These are phyloP conservation scores for Malurus leucopterus DNA, from an alignment of 2,797 vertebrate genomes.

Conservation along the genomic window DNA sequence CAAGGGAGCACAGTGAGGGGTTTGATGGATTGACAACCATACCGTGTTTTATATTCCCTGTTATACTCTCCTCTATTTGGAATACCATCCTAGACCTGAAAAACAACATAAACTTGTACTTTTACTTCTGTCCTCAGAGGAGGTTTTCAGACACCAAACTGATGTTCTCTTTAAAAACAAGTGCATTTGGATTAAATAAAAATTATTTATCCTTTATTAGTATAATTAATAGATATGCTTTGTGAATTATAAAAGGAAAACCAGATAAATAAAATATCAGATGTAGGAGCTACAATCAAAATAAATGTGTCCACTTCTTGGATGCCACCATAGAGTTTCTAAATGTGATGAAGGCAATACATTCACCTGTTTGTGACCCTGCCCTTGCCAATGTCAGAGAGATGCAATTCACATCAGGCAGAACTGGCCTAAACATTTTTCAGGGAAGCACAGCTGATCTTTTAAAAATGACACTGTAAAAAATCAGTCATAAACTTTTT, in stretches of 20 bases:
- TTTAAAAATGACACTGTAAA: not conserved
- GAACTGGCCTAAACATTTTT: not conserved
- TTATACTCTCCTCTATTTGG: not conserved
- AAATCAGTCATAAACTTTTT: not conserved
- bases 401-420: not conserved
- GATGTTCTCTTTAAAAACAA: not conserved
- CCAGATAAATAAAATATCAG: not conserved
- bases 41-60: not conserved
- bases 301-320: not conserved
- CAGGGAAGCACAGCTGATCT: not conserved
- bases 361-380: not conserved
- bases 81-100: not conserved
- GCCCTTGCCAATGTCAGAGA: not conserved
- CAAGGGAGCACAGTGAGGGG: not conserved
- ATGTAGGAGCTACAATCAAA: not conserved
- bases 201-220: not conserved
- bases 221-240: not conserved
- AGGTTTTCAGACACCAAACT: not conserved
- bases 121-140: not conserved
- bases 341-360: not conserved
- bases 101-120: not conserved
- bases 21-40: not conserved
- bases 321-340: not conserved
- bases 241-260: not conserved
- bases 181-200: not conserved